A percentile compares a stretch with the other conserved stretches of the same genome.
These are phyloP conservation scores for Hippoglossus stenolepis DNA, from an alignment of 2,113 vertebrate genomes.

Conservation along the genomic window DNA sequence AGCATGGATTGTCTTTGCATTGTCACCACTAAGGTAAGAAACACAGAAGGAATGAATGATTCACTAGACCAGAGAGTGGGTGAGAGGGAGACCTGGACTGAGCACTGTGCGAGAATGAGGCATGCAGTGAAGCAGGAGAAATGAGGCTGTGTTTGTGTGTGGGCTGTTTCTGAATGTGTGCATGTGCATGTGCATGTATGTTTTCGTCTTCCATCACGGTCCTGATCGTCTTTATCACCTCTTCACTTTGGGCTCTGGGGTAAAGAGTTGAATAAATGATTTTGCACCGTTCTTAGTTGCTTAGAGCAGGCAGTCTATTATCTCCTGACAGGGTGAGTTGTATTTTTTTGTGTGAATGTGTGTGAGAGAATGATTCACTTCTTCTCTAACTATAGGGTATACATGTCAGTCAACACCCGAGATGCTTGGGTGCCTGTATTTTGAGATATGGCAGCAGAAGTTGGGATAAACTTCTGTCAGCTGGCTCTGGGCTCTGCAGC, in stretches of 20 bases:
- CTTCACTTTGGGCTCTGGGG: background rate
- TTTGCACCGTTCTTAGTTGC: background rate
- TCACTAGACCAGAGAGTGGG: slow-evolving; percentile 19
- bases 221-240: background rate
- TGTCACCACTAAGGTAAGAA: slow-evolving; percentile 98
- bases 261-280: background rate
- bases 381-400: background rate
- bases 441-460: slow-evolving; percentile 45
- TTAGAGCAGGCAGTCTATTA: background rate
- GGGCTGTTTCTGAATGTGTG: slow-evolving; percentile 33
- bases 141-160: slow-evolving; percentile 23
- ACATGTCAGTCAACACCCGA: background rate
- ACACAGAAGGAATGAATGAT: slow-evolving; percentile 16
- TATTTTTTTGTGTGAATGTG: slow-evolving; percentile 1
- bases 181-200: slow-evolving; percentile 14
- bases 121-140: slow-evolving; percentile 42
- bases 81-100: slow-evolving; percentile 13
- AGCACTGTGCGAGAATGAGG: slow-evolving; percentile 37
- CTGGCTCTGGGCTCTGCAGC: slow-evolving; percentile 19
- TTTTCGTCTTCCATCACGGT: slow-evolving; percentile 6
- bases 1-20: slow-evolving; percentile 98
- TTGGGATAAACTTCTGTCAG: slow-evolving; percentile 54
- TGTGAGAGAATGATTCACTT: slow-evolving; percentile 14
- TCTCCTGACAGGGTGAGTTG: background rate
- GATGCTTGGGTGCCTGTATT: background rate